Base-by-base conservation (phyloP, 2,797 vertebrate genomes). In the Nothura maculosa region DNA sequence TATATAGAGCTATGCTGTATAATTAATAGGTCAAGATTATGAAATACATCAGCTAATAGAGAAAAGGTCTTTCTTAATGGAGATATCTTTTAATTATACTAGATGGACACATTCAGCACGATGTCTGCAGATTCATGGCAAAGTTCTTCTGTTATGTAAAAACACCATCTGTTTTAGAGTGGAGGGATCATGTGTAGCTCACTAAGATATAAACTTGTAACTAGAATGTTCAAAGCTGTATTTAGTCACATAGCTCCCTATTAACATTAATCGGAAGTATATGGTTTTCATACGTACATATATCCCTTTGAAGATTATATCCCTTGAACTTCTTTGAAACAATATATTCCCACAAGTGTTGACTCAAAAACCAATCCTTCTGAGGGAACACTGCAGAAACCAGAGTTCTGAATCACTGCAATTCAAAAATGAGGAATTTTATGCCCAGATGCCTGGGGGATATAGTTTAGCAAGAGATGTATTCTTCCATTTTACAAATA, bases 241-340 rank as follows among this genome's bases (percentile, higher is more conserved):
- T 36, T 94, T 77, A 89, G 79, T 61, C 48, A 73, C 47, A 81
- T 57, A 89, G 6, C 42, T 91, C 85, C 38, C 61, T 45, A 80
- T 86, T 93, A 94, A 90, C 7, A 7, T 81, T 92, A 93, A 95
- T 91, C 43, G 61, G 91, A 94, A 93, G 74, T 84, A 69, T 60
- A 87, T 94, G 91, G 87, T 88, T 96, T 94, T 89, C 89, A 79
- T 94, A 87, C 12, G 85, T 54, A 54, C 52, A 87, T 30, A 54
- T 10, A 54, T 30, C 61, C 66, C 94, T 94, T 95, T 96, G 94
- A 96, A 96, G 94, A 93, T 79, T 92, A 68, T 92, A 89, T 80
- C 64, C 81, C 74, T 83, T 57, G 77, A 94, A 92, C 21, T 72
- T 66, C 80, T 92, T 93, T 96, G 91, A 97, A 96, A 94, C 74